phyloP scores from a whole-genome alignment of 2,888 invertebrate species.

The Tenthredo notha region DNA sequence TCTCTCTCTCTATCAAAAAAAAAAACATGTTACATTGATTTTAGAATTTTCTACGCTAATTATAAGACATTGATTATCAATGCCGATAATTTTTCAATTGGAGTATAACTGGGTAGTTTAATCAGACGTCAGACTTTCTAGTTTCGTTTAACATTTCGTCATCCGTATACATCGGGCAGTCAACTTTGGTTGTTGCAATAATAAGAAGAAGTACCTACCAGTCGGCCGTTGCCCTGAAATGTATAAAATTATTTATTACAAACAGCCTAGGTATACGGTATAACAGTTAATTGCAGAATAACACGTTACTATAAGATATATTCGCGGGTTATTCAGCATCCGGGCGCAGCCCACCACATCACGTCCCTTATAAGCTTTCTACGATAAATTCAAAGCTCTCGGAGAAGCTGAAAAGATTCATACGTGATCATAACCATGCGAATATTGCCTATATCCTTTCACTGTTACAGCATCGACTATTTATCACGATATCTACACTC shows the following conservation, averaged over 20 bases:
- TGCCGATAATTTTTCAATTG: not conserved
- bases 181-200: not conserved
- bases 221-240: not conserved
- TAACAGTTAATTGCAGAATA: not conserved
- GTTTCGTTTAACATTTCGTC: not conserved
- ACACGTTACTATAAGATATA: not conserved
- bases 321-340: not conserved
- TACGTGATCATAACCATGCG: not conserved
- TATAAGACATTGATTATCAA: not conserved
- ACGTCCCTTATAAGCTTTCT: constrained; percentile 11
- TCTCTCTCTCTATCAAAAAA: no score
- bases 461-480: constrained; percentile 9
- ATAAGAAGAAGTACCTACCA: not conserved
- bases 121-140: constrained; percentile 1
- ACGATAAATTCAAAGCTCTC: not conserved
- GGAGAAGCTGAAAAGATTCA: not conserved
- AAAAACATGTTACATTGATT: no score
- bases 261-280: not conserved
- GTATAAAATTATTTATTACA: not conserved
- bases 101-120: not conserved
- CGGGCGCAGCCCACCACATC: not conserved
- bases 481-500: not conserved
- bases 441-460: constrained; percentile 12
- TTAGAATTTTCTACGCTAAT: no score
- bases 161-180: not conserved